Percentiles rank a stretch among this genome's conserved stretches.
Evolutionary conservation across 53 echinoderm and acorn worm genomes (phyloP).

Genomic region (Crossaster papposus): DNA sequence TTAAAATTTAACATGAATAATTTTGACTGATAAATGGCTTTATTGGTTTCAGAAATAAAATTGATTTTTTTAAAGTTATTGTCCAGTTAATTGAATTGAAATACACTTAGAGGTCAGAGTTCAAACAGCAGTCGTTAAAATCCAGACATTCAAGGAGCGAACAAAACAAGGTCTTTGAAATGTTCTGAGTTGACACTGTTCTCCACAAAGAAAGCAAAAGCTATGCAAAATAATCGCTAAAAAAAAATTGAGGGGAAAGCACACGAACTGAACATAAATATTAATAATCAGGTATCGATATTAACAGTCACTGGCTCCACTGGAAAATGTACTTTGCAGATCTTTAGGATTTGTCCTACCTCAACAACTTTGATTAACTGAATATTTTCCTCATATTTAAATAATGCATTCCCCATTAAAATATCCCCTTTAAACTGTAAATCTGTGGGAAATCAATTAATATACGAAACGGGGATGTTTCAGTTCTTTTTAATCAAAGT

Average conservation of each 20-base stretch:
- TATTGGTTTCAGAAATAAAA: no score
- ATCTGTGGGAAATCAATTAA: neutral
- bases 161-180: neutral
- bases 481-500: neutral
- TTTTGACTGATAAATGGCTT: no score
- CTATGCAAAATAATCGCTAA: neutral
- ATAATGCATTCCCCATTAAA: constrained; percentile 21
- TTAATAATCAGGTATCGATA: constrained; percentile 39
- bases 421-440: neutral
- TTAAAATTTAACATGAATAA: no score
- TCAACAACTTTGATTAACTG: constrained; percentile 29
- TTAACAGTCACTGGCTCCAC: constrained; percentile 50
- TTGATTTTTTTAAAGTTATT: no score
- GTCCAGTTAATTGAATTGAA: no score
- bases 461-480: neutral
- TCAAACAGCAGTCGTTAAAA: no score
- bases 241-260: neutral
- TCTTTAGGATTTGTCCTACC: constrained; percentile 41
- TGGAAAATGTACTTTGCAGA: constrained; percentile 45
- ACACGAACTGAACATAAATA: neutral
- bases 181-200: neutral
- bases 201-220: neutral
- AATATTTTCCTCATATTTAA: constrained; percentile 4
- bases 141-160: no score
- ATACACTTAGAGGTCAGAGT: no score